phyloP scores from a whole-genome alignment of 2,113 vertebrate genomes.

The Thryonomys swinderianus region DNA sequence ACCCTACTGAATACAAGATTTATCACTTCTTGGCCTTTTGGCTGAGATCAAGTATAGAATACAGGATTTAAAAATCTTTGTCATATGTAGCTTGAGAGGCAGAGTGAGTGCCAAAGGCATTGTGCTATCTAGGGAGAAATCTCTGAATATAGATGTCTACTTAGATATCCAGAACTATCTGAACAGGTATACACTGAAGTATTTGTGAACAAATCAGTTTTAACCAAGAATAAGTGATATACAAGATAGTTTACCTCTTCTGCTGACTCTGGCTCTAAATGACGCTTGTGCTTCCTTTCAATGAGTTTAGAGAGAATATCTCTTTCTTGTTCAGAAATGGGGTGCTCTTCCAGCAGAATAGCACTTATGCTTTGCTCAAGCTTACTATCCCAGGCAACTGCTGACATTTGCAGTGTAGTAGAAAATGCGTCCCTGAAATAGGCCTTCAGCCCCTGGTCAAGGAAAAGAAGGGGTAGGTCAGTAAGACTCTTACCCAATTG shows the following conservation, averaged over 20 bases:
- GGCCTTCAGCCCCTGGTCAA: slow-evolving; percentile 86
- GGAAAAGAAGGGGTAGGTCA: not conserved
- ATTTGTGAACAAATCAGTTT: not conserved
- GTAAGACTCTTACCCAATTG: not conserved
- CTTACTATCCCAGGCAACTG: slow-evolving; percentile 60
- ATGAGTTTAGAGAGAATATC: slow-evolving; percentile 81
- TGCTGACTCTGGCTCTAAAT: slow-evolving; percentile 63
- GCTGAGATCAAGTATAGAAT: no score
- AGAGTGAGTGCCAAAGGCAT: not conserved
- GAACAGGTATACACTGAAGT: not conserved
- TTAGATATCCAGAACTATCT: not conserved
- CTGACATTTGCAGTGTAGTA: slow-evolving; percentile 80
- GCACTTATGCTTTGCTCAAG: slow-evolving; percentile 25
- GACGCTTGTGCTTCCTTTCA: slow-evolving; percentile 77
- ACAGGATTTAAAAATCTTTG: not conserved
- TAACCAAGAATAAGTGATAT: not conserved
- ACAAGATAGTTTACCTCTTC: slow-evolving; percentile 83
- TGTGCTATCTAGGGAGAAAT: not conserved
- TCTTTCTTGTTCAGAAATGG: slow-evolving; percentile 45
- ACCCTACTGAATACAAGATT: not conserved
- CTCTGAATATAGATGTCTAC: no score
- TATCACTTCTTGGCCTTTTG: no score
- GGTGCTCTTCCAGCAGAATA: slow-evolving; percentile 66
- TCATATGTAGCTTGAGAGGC: slow-evolving; percentile 9
- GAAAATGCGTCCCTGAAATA: slow-evolving; percentile 89